Percentiles rank a stretch among this genome's conserved stretches.
Evolutionary conservation across 2,888 invertebrate genomes (phyloP).

Genomic region (Tethea ocularis): DNA sequence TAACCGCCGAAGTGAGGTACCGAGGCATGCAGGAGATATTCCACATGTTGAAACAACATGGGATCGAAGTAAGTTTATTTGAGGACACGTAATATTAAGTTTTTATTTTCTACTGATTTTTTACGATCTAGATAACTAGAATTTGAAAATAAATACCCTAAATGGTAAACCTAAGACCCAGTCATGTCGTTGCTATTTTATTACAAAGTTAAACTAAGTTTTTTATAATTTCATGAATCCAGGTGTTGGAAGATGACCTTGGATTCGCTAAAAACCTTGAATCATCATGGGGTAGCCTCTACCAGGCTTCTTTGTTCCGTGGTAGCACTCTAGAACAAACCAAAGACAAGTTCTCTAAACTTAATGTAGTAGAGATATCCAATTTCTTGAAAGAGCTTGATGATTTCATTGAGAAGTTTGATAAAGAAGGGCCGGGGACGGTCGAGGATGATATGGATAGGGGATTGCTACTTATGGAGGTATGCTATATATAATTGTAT

Average conservation of each 20-base stretch:
- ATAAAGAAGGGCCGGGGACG: constrained; percentile 90
- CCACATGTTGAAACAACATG: constrained; percentile 88
- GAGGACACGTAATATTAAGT: too few relatives aligned
- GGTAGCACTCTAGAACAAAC: constrained; percentile 89
- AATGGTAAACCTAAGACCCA: too few relatives aligned
- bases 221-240: too few relatives aligned
- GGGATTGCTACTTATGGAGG: constrained; percentile 88
- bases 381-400: constrained; percentile 85
- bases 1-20: constrained; percentile 91
- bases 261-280: constrained; percentile 84
- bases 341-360: constrained; percentile 93
- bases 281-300: constrained; percentile 87
- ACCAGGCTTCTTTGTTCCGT: constrained; percentile 87
- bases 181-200: too few relatives aligned
- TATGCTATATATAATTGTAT: too few relatives aligned
- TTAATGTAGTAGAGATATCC: constrained; percentile 90
- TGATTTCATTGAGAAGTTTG: constrained; percentile 89
- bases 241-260: constrained; percentile 83
- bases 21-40: constrained; percentile 91
- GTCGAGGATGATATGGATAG: constrained; percentile 90
- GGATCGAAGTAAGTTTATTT: constrained; percentile 82
- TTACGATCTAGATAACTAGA: too few relatives aligned
- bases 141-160: too few relatives aligned
- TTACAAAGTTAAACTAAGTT: too few relatives aligned
- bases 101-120: too few relatives aligned